Conservation (phyloP, 2,113 vertebrate species). For the Struthidea cinerea region DNA sequence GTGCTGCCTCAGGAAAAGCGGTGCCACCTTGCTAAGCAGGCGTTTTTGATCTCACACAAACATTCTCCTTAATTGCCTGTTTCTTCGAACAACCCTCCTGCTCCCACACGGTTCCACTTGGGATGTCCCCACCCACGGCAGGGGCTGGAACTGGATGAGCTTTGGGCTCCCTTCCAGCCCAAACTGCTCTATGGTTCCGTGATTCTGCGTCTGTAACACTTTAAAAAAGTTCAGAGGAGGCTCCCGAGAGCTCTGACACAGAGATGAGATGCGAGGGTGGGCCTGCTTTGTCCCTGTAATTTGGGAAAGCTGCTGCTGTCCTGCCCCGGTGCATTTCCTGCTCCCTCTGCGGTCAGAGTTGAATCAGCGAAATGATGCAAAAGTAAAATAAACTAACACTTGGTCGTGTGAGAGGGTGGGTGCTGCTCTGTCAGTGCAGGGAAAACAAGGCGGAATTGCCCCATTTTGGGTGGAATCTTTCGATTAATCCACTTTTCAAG, state of each 20-base stretch:
- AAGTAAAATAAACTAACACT: rapidly evolving
- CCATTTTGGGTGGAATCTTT: neutral
- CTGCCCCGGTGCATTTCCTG: rapidly evolving
- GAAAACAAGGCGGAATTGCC: rapidly evolving
- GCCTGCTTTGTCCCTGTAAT: neutral
- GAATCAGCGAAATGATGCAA: no score
- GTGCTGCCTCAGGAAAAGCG: neutral
- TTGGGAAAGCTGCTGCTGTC: neutral
- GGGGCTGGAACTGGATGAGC: neutral
- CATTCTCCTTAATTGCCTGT: neutral
- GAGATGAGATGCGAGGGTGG: rapidly evolving
- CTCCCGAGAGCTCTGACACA: rapidly evolving
- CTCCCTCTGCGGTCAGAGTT: neutral
- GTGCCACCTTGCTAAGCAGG: neutral
- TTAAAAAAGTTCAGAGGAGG: rapidly evolving
- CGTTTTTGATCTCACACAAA: rapidly evolving
- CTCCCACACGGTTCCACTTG: rapidly evolving
- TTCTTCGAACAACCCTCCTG: rapidly evolving
- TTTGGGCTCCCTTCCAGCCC: neutral
- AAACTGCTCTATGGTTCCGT: rapidly evolving
- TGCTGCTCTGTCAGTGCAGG: rapidly evolving
- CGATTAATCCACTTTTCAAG: neutral
- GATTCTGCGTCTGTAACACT: rapidly evolving
- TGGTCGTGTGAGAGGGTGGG: rapidly evolving
- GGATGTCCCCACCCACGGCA: neutral